Base-by-base conservation (phyloP, 2,888 invertebrate species). In the Meteorus colon region DNA sequence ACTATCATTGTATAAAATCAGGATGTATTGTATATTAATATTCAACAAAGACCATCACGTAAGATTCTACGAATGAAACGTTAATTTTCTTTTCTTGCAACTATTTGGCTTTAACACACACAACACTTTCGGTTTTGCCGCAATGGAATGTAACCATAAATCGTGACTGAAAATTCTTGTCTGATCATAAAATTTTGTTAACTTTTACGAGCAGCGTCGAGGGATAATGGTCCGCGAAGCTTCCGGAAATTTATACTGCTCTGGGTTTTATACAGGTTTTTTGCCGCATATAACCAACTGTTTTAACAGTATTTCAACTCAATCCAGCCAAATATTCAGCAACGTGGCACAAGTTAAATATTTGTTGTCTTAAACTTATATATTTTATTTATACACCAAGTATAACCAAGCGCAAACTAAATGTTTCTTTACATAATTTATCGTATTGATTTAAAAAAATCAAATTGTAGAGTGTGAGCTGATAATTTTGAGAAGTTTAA, bases 101-200 rank as follows among this genome's bases (percentile, higher is more conserved):
- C 8, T 34, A 55, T 55, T 55, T 4, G n/a, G 4, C 4, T 55
- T 24, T 8, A 55, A 19, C 55, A 62, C n/a, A 62, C n/a, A 6
- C 8, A 68, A 27, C n/a, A 8, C 29, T 19, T 48, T 45, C 5
- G 51, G n/a, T 27, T 45, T 29, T 48, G 16, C 29, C 19, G 19
- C 5, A 19, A 24, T 16, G 59, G 65, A 68, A 77, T 29, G 55
- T 66, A 24, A 62, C 65, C 68, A 78, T 81, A 81, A 81, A 80
- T 81, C 78, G 77, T 66, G 24, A 73, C 72, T 55, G 74, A 76
- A 76, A 79, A 78, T 76, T 79, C 74, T 66, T 77, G 65, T 51
- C 74, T 77, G 74, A 69, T 80, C 71, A 74, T 79, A 79, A 79
- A 81, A 79, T 79, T 80, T 81, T 80, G 76, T 82, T 82, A 79